Base-by-base conservation (phyloP, 2,797 vertebrate genomes). In the Antrozous pallidus region DNA sequence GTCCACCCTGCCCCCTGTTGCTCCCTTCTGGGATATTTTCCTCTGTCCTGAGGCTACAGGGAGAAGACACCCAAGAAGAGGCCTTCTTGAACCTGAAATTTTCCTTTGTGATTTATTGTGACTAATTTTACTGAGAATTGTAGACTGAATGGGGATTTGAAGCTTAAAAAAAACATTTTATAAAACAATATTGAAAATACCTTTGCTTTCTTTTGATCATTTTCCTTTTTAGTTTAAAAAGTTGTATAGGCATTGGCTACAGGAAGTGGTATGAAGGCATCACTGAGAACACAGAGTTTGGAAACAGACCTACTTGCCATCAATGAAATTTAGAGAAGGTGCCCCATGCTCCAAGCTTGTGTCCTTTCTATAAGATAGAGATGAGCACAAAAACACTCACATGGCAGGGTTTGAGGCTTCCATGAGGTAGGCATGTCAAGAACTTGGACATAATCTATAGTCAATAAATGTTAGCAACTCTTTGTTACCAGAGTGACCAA, bases 1-100 rank as follows among this genome's bases (percentile, higher is more conserved):
- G 47, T 1, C 2, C 1, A 22, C 80, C 69, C 83, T 71, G 77
- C 93, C 83, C 91, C 28, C 89, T 95, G 91, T 69, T 78, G 96
- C 42, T 17, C 20, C 1, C 7, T 1, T 54, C 5, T 12, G 13
- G 5, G 20, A 63, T 10, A 17, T 28, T 12, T 17, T 20, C 42
- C 0, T 0, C 3, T 1, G 49, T 8, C 36, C 24, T 61, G 58
- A 4, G 2, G 3, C 58, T 24, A 26, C 67, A 40, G 51, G 40
- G 6, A 9, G 2, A 8, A 8, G 17, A 11, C 16, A 4, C 18
- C 4, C 5, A 0, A 0, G 3, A 42, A 58, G 33, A 11, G 8
- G 8, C 26, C 2, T 24, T 1, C 0, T 3, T 0, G n/a, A 40
- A 12, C 36, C 14, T 2, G 7, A 24, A 10, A 10, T n/a, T 31